Evolutionary conservation across 2,888 invertebrate species (phyloP), one percentile per base, ranked within the genome.

Genomic region (Caenorhabditis sp.): DNA sequence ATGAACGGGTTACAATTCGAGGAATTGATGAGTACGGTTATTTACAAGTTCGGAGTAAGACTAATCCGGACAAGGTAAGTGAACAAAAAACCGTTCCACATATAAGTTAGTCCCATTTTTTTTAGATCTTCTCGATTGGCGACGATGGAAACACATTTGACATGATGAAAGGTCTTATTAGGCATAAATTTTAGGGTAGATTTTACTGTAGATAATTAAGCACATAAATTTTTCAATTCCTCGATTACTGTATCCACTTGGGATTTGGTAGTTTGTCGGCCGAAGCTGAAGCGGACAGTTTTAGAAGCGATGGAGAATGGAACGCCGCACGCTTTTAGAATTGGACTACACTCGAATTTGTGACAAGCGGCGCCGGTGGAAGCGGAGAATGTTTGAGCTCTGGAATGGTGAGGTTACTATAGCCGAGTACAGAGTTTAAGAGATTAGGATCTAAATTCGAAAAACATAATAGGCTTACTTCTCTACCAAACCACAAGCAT

Each of bases 61-160:
- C 63, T 1, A 80, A 68, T 54, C 72, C 77, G 23, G 69, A 70
- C 26, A 78, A 79, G 64, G 75, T 71, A 26, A 14, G 59, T 12
- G 10, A 20, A 20, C 14, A 36, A 58, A 43, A 26, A 90, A 91
- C n/a, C 82, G 94, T 95, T 0, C 89, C 56, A 21, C 56, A 38
- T 1, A 74, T 52, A 84, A n/a, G n/a, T n/a, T 80, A 27, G 78
- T 86, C 87, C 4, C 64, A 21, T 21, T 21, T n/a, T 20, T 69
- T 75, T 54, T 90, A 90, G 17, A 88, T 91, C 38, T 91, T 92
- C 84, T 91, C 92, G 17, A 93, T 97, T 0, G 93, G 94, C 79
- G 95, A 97, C 0, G 95, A 97, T 89, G 96, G 96, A 0, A 97
- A 97, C 90, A 93, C 93, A 53, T 97, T 96, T 89, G 95, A 97